Evolutionary conservation across 2,888 invertebrate species (phyloP), one percentile per base, ranked within the genome.

Genomic region (Drosophila ustulata): DNA sequence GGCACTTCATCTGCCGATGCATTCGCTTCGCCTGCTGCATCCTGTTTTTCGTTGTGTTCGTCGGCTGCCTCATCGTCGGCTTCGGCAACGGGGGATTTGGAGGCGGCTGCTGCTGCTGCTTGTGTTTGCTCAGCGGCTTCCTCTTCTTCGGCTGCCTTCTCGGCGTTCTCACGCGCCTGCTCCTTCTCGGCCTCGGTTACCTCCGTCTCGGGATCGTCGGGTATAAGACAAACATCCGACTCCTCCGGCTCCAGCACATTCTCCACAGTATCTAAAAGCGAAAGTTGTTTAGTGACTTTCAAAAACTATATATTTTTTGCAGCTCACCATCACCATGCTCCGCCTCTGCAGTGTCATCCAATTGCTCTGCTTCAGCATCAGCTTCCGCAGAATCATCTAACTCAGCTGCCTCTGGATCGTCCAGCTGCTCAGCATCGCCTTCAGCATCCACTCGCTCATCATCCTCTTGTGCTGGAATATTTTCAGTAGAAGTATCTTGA

Each of bases 101-200:
- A 49, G 25, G 49, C 61, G 30, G 56, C 46, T n/a, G n/a, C 37
- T 5, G 34, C 34, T 9, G 37, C 37, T 37, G 37, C 37, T 39
- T 75, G 80, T 4, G 70, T 69, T 66, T 70, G 77, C 63, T 88
- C 84, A 7, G 82, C 84, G 4, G 76, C 78, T 73, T 86, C 69
- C 43, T 82, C 80, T 18, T 75, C 83, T 6, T 77, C 85, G 7
- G 89, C 89, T 45, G 89, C 87, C 41, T 92, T 91, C 68, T 92
- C 91, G 11, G 91, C 92, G 72, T 92, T 91, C 82, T 92, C 92
- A 2, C 92, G 88, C 0, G 92, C 92, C 58, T 90, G 74, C 55
- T 94, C 94, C 83, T 95, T 95, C 81, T 95, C 95, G 0, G 94
- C 95, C 79, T 95, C 95, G 0, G 95, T 94, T 70, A 95, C 94